Evolutionary conservation across 2,797 vertebrate genomes (phyloP), one percentile per base, ranked within the genome.

Genomic region (Pseudocheirus occidentalis): DNA sequence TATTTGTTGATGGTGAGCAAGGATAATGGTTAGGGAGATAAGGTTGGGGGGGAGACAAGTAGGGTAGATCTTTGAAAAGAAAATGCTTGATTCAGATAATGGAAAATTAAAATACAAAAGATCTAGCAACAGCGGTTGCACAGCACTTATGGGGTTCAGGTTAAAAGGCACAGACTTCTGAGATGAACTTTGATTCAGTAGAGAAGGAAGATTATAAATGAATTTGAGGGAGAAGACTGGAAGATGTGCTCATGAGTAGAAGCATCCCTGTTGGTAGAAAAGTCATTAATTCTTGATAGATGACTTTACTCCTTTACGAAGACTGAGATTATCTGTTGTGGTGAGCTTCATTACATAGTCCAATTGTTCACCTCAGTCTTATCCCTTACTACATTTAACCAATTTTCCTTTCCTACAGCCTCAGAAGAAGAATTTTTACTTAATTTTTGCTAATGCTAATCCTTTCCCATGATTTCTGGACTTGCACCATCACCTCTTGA

Each of bases 151-250:
- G 21, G n/a, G n/a, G n/a, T 87, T 87, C 21, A 87, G 21, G 11
- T 87, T 46, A 46, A 6, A 46, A 87, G 73, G 46, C 29, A 62
- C 73, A 81, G n/a, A 73, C n/a, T 40, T 94, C 34, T 95, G 50
- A 62, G 24, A 21, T 62, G 90, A 93, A 52, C 66, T 94, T 95
- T 95, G 29, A 91, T 56, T 13, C 90, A n/a, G n/a, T 92, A 57
- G 93, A 40, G 56, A 94, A 95, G 58, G 93, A 96, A 92, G 27
- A 94, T 59, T 92, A 21, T 92, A 90, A 96, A 92, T 50, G 96
- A 96, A 54, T 92, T 40, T 14, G 62, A 40, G 16, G 62, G 34
- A 73, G 16, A 73, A 73, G 62, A 73, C n/a, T 73, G 62, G 12
- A 73, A 73, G 16, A n/a, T 73, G 62, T 73, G 16, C 16, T n/a